A percentile compares a stretch with the other conserved stretches of the same genome.
These are phyloP conservation scores for Atta texana DNA, from an alignment of 1,140 invertebrate species.

Conservation along the genomic window DNA sequence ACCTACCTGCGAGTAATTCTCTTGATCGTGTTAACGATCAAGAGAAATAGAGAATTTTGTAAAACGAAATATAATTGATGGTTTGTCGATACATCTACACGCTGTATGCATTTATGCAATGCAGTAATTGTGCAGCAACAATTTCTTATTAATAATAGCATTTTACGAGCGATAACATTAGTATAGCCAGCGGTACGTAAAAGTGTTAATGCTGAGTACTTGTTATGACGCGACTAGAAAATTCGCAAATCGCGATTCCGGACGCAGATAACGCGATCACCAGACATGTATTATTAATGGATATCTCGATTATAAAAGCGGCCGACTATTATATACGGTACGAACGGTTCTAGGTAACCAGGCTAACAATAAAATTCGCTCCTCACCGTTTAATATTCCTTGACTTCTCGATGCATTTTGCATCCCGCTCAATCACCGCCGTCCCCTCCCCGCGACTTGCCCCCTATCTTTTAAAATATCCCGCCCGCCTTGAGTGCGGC, in stretches of 20 bases:
- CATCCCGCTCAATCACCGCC: slow-evolving; percentile 54
- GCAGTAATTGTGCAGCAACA: not conserved
- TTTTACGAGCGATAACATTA: not conserved
- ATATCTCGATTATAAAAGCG: slow-evolving; percentile 34
- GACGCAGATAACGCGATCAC: slow-evolving; percentile 7
- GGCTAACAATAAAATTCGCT: slow-evolving; percentile 37
- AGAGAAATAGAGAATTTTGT: not conserved
- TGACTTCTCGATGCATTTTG: slow-evolving; percentile 59
- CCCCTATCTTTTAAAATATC: slow-evolving; percentile 72
- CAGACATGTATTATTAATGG: slow-evolving; percentile 44
- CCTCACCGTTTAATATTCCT: not conserved
- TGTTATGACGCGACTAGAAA: not conserved
- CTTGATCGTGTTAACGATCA: not conserved
- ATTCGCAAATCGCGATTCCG: slow-evolving; percentile 6
- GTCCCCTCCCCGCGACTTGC: not conserved
- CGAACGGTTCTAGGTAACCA: slow-evolving; percentile 14
- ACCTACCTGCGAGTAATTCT: not conserved
- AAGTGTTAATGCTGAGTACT: not conserved
- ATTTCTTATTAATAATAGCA: not conserved
- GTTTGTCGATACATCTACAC: not conserved
- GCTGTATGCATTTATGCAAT: not conserved
- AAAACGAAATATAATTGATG: not conserved
- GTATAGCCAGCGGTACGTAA: not conserved
- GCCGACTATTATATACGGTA: slow-evolving; percentile 4
- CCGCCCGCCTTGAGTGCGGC: slow-evolving; percentile 36